Evolutionary conservation across 2,888 invertebrate species (phyloP), one percentile per base, ranked within the genome.

Genomic region (Dryocosmus kuriphilus): DNA sequence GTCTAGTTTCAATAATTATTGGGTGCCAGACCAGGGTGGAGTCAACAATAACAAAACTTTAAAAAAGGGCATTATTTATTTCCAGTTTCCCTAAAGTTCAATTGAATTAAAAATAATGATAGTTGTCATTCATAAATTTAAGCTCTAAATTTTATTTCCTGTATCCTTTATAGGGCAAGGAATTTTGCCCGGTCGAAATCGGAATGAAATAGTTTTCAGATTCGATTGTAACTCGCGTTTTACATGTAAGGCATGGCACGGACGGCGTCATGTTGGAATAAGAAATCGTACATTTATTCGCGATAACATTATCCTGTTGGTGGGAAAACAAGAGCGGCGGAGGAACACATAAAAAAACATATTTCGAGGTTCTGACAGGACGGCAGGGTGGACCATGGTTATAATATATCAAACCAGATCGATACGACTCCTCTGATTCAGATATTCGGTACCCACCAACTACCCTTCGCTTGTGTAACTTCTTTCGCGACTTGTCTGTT

Each of bases 331-430:
- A 84, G 83, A 79, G 81, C 76, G 80, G 71, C 83, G 83, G 81
- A 83, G 84, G 85, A 85, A 85, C 87, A 85, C 89, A 90, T 90
- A 90, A 90, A 90, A 90, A 90, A 90, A 89, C 90, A 90, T 90
- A 88, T 87, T 89, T 85, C 86, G 85, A 86, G 85, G 86, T 87
- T 86, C 86, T 84, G 85, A 82, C 86, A 76, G 84, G 85, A 85
- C 82, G 86, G 86, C 86, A 88, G 88, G 87, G 88, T 89, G 91
- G 90, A 90, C 90, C 87, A 86, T 85, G 85, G 84, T 84, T 85
- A 86, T 89, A 91, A 91, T 91, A 91, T 89, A 91, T 91, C 91
- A 90, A 89, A 86, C 84, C 87, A 89, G 90, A 91, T 91, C 91
- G 90, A 91, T 91, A 89, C 88, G 88, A 88, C 88, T 87, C 88